Base-by-base conservation (phyloP, 1,140 invertebrate species). In the Druon quercuslanigerum region DNA sequence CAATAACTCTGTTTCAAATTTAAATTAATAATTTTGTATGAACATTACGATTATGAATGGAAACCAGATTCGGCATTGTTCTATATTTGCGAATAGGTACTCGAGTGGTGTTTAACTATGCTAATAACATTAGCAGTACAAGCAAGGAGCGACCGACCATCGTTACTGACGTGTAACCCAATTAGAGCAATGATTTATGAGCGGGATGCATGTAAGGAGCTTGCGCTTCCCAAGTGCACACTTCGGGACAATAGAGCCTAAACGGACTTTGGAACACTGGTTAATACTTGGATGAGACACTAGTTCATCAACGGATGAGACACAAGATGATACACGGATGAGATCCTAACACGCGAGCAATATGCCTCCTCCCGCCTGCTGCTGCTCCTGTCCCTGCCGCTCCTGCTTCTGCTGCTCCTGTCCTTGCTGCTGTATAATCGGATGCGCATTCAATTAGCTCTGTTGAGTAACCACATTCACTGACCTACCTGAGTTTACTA, bases 121-220 rank as follows among this genome's bases (percentile, higher is more conserved):
- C 13, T 25, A 66, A 66, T 66, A 66, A 66, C 25, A 46, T 66
- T 66, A 66, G 8, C 60, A 66, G 14, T 33, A 12, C 20, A 19
- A 40, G 60, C 60, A 66, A 66, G 46, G 40, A 40, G 60, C 8
- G 25, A 33, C 20, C 4, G 25, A 33, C 13, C 11, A 8, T 66
- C 60, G 25, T 40, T 66, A 66, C 60, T 66, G 60, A 66, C 40
- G 60, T 66, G 60, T 66, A 66, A 66, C 40, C 57, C 57, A 60
- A 60, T 33, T 60, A 13, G 57, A 60, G 25, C 13, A 33, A 66
- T 40, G 40, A 66, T 66, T 66, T 66, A 66, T 66, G 60, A 66
- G 20, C 25, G 25, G 25, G 16, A 66, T 66, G 40, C 60, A 66
- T 46, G 60, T 66, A 66, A 66, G 60, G 60, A 66, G 60, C 25